phyloP scores from a whole-genome alignment of 2,888 invertebrate genomes.

The Branchellion lobata region DNA sequence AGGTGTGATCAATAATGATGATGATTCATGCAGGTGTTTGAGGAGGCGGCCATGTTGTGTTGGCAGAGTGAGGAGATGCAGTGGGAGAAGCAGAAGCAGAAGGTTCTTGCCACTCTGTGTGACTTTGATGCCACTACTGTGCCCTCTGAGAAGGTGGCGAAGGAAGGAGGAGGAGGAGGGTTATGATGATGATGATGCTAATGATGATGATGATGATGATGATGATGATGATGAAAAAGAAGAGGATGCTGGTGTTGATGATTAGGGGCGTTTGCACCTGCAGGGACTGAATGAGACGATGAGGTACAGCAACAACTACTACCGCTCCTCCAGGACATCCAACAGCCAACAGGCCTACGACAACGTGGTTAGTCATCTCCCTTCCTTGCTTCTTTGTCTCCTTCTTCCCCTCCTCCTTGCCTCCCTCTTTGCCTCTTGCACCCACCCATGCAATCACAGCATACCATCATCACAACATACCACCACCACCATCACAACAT shows the following conservation, averaged over 20 bases:
- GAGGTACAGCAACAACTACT: background rate
- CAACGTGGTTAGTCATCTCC: background rate
- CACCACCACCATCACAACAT: too few species aligned
- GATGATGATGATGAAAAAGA: too few species aligned
- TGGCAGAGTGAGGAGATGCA: slow-evolving; percentile 80
- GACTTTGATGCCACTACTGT: slow-evolving; percentile 68
- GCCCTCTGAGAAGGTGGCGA: background rate
- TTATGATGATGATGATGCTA: too few species aligned
- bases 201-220: too few species aligned
- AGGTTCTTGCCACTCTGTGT: slow-evolving; percentile 82
- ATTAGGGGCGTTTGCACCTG: background rate
- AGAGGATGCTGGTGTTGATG: background rate
- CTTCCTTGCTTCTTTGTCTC: background rate
- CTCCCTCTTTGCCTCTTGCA: too few species aligned
- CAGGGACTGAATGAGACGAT: background rate
- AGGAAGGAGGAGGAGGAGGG: too few species aligned
- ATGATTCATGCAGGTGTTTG: slow-evolving; percentile 67
- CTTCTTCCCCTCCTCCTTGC: too few species aligned
- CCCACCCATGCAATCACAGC: too few species aligned
- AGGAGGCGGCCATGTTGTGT: slow-evolving; percentile 67
- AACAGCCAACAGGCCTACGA: background rate
- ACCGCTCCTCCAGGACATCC: background rate
- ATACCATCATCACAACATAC: too few species aligned
- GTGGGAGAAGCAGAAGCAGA: slow-evolving; percentile 88
- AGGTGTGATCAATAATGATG: too few species aligned